Evolutionary conservation across 2,797 vertebrate species (phyloP).

Genomic region (Enteromius mattozi): DNA sequence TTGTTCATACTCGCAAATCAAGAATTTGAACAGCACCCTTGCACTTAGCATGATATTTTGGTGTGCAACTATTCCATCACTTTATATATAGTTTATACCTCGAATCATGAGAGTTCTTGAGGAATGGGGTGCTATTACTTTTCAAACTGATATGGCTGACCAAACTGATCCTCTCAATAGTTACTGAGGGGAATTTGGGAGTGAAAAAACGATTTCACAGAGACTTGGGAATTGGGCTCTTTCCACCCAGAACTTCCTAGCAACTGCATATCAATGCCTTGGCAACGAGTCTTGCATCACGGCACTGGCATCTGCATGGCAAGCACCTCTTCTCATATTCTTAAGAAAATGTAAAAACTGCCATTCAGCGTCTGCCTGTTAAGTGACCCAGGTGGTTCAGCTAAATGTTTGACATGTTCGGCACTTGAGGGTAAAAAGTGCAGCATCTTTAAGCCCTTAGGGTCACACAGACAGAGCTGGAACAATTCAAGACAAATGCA

Average conservation of each 20-base stretch:
- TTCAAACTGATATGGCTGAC: not conserved
- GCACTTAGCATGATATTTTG: not conserved
- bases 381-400: not conserved
- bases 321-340: not conserved
- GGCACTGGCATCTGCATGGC: conserved; percentile 7
- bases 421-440: not conserved
- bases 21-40: not conserved
- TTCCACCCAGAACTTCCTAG: conserved; percentile 2
- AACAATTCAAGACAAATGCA: not conserved
- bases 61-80: not conserved
- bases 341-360: not conserved
- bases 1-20: not conserved
- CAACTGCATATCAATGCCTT: conserved; percentile 15
- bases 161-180: not conserved
- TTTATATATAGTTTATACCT: not conserved
- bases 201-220: not conserved
- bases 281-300: not conserved
- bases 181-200: not conserved
- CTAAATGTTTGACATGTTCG: not conserved
- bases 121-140: not conserved
- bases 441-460: not conserved
- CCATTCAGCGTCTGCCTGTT: not conserved
- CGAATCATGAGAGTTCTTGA: not conserved
- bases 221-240: conserved; percentile 11
- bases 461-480: conserved; percentile 12